phyloP scores from a whole-genome alignment of 2,113 vertebrate genomes.

The Chaetura pelagica region DNA sequence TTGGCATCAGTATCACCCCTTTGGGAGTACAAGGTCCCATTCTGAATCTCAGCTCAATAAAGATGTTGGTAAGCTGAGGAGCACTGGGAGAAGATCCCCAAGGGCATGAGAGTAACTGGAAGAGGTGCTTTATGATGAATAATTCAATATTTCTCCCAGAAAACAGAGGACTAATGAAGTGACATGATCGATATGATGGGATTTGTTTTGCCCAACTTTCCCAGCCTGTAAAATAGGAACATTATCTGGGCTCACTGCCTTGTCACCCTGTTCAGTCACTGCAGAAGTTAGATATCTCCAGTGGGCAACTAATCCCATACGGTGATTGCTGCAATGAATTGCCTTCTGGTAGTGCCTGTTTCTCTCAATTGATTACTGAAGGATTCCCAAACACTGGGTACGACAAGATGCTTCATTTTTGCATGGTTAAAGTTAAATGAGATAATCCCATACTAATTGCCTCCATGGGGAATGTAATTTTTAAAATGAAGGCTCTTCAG shows the following conservation, averaged over 20 bases:
- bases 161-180: background rate
- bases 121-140: background rate
- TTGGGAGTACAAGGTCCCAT: background rate
- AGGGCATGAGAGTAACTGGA: background rate
- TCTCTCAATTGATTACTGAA: background rate
- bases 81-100: background rate
- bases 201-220: background rate
- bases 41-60: background rate
- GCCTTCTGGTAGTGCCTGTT: background rate
- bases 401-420: constrained; percentile 37
- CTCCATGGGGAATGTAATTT: constrained; percentile 53
- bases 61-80: background rate
- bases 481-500: constrained; percentile 29
- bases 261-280: background rate
- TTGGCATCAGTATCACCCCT: background rate
- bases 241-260: background rate
- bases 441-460: constrained; percentile 60
- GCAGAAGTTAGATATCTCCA: background rate
- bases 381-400: background rate
- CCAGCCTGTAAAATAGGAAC: background rate
- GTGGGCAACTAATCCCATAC: background rate
- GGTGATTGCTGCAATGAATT: background rate
- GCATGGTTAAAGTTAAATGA: background rate
- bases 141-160: background rate
- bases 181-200: background rate